Evolutionary conservation across 2,888 invertebrate species (phyloP).

Genomic region (Hipparchia sbordonii): DNA sequence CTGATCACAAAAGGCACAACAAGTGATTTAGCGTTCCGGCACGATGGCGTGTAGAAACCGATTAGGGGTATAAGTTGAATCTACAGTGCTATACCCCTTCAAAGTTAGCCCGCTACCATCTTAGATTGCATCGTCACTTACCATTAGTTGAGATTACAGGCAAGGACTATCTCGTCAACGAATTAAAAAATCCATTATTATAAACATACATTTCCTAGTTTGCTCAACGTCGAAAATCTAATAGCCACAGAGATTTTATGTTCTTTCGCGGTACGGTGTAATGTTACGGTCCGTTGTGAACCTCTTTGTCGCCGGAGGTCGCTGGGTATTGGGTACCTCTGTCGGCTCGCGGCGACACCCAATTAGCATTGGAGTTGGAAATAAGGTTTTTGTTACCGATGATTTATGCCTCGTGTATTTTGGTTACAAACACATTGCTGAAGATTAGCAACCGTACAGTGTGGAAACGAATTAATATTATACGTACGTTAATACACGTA

Average conservation of each 20-base stretch:
- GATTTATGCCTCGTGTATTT: constrained; percentile 64
- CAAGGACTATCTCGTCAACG: too few species aligned
- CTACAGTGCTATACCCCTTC: too few species aligned
- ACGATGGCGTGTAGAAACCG: too few species aligned
- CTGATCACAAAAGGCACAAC: too few species aligned
- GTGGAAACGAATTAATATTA: background rate
- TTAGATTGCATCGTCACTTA: too few species aligned
- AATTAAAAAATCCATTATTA: too few species aligned
- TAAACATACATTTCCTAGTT: background rate
- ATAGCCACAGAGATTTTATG: constrained; percentile 69
- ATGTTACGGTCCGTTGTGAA: constrained; percentile 61
- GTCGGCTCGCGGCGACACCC: constrained; percentile 57
- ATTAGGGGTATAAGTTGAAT: too few species aligned
- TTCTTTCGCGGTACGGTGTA: constrained; percentile 66
- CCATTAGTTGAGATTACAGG: too few species aligned
- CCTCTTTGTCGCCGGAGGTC: constrained; percentile 52
- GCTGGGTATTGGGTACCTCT: constrained; percentile 48
- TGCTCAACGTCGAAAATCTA: constrained; percentile 50
- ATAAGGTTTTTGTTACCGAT: constrained; percentile 69
- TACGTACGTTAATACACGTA: too few species aligned
- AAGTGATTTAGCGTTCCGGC: too few species aligned
- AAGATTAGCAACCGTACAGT: background rate
- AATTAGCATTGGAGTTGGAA: constrained; percentile 61
- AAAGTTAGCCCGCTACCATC: too few species aligned
- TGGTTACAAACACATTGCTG: constrained; percentile 26